These are phyloP conservation scores for Microtus richardsoni DNA, from an alignment of 2,113 vertebrate genomes.

Conservation along the genomic window DNA sequence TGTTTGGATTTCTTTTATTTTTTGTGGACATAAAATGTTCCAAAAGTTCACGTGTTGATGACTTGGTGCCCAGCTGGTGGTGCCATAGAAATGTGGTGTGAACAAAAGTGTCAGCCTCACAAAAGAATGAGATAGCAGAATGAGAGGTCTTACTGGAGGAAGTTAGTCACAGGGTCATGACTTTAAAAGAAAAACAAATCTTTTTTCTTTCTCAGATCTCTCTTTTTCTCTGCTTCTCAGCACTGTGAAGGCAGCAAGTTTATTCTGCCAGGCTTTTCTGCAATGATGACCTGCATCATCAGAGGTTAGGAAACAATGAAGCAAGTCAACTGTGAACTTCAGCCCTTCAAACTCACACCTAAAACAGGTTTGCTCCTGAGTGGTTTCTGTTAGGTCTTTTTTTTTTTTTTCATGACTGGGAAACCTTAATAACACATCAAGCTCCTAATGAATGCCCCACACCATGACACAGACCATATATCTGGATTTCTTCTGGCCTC, in stretches of 20 bases:
- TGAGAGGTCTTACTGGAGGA: neutral
- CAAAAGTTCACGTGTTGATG: neutral
- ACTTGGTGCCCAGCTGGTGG: neutral
- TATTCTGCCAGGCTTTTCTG: neutral
- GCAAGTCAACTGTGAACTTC: neutral
- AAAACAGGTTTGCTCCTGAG: neutral
- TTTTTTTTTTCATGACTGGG: no score
- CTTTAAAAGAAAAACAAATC: neutral
- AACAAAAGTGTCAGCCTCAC: neutral
- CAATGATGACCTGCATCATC: neutral
- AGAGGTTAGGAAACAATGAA: neutral
- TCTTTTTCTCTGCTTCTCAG: neutral
- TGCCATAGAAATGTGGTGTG: neutral
- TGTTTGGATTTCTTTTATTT: no score
- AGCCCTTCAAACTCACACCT: neutral
- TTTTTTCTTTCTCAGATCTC: neutral
- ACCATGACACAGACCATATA: neutral
- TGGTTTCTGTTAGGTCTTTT: neutral
- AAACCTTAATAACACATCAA: neutral
- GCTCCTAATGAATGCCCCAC: neutral
- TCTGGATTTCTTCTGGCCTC: neutral
- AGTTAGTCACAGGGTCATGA: neutral
- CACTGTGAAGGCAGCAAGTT: neutral
- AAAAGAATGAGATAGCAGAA: neutral
- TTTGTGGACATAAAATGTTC: neutral